phyloP scores from a whole-genome alignment of 2,113 vertebrate species.

The Turnix velox region DNA sequence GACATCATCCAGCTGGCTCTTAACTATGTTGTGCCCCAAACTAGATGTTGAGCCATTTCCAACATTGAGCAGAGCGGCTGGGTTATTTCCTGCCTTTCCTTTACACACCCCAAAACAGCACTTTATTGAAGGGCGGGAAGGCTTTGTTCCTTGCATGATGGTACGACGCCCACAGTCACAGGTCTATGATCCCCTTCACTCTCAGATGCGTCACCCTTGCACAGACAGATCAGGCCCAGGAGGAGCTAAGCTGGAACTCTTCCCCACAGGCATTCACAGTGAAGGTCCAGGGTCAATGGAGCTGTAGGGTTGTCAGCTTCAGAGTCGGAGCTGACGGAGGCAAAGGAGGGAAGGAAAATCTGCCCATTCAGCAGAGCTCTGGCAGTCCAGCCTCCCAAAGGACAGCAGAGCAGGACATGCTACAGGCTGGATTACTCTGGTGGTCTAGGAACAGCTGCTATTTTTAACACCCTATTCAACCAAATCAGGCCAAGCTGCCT shows the following conservation, averaged over 20 bases:
- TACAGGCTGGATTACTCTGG: neutral
- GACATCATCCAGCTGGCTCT: slow-evolving; percentile 14
- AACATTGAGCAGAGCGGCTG: neutral
- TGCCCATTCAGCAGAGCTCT: neutral
- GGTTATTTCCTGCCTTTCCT: neutral
- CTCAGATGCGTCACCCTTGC: fast-evolving
- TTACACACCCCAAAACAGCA: neutral
- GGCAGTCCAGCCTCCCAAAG: neutral
- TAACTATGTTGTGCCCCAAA: neutral
- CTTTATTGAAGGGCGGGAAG: neutral
- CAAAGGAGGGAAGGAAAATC: neutral
- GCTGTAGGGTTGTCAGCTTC: neutral
- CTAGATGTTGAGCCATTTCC: neutral
- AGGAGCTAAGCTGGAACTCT: neutral
- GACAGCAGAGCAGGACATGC: neutral
- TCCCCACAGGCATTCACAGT: fast-evolving
- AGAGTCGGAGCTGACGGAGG: fast-evolving
- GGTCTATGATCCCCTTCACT: fast-evolving
- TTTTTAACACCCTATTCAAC: neutral
- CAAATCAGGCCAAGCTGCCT: neutral
- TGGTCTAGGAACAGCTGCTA: neutral
- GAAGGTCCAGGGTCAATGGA: neutral
- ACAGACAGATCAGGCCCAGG: fast-evolving
- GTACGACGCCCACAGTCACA: fast-evolving
- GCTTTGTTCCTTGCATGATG: neutral